phyloP scores from a whole-genome alignment of 2,888 invertebrate genomes.

The Microplitis manilae region DNA sequence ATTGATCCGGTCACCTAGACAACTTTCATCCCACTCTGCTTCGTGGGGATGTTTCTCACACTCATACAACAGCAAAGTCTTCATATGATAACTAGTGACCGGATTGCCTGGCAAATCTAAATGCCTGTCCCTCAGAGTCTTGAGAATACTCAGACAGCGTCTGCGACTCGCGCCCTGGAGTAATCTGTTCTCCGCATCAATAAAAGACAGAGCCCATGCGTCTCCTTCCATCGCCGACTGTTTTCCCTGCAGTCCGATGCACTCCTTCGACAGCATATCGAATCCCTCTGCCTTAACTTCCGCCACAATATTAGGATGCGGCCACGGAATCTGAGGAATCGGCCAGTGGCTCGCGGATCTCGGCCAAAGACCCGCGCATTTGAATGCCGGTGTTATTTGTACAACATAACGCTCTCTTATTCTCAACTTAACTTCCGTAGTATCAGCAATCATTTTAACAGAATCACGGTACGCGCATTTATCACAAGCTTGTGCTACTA shows the following conservation, averaged over 20 bases:
- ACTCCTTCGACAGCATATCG: constrained; percentile 91
- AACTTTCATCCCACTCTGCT: constrained; percentile 93
- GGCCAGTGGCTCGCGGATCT: constrained; percentile 96
- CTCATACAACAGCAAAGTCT: constrained; percentile 91
- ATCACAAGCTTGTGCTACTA: constrained; percentile 92
- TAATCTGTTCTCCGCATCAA: constrained; percentile 91
- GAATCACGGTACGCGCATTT: constrained; percentile 93
- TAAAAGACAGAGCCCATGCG: constrained; percentile 93
- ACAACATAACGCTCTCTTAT: constrained; percentile 92
- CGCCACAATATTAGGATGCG: constrained; percentile 90
- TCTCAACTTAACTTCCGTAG: constrained; percentile 91
- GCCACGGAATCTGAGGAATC: constrained; percentile 91
- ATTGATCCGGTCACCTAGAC: constrained; percentile 91
- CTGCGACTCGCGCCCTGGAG: constrained; percentile 89
- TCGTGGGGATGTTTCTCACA: constrained; percentile 97
- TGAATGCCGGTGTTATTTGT: constrained; percentile 95
- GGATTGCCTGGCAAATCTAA: constrained; percentile 90
- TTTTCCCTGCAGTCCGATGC: constrained; percentile 84
- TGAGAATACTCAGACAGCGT: constrained; percentile 89
- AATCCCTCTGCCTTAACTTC: constrained; percentile 97
- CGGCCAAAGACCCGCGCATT: constrained; percentile 95
- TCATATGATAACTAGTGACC: constrained; percentile 91
- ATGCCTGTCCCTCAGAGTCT: constrained; percentile 91
- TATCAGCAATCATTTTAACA: constrained; percentile 95
- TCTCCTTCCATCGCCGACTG: constrained; percentile 95